A percentile compares a stretch with the other conserved stretches of the same genome.
phyloP scores from a whole-genome alignment of 1,140 invertebrate genomes.

The Meteorus sp. region DNA sequence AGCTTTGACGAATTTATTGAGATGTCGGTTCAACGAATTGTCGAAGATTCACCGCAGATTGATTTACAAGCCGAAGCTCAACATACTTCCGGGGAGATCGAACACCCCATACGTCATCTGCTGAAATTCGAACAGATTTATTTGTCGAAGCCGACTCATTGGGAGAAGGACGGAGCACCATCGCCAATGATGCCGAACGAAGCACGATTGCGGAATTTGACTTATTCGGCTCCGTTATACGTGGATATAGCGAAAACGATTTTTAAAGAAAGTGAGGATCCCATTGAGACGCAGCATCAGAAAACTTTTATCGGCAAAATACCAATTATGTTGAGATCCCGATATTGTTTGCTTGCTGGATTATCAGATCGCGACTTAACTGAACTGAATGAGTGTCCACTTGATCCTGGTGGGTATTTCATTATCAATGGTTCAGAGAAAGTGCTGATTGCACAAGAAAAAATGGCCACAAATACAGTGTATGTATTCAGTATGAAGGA shows the following conservation, averaged over 20 bases:
- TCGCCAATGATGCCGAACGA: conserved; percentile 99
- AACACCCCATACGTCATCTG: conserved; percentile 85
- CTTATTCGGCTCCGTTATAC: conserved; percentile 96
- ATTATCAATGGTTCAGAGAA: conserved; percentile 97
- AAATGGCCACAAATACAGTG: conserved; percentile 99
- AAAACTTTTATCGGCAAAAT: conserved; percentile 99
- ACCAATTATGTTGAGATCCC: conserved; percentile 97
- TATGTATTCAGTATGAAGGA: conserved; percentile 99
- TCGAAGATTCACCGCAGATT: conserved; percentile 97
- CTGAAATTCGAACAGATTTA: conserved; percentile 99
- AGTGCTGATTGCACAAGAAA: conserved; percentile 97
- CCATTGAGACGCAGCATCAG: conserved; percentile 88
- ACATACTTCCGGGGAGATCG: conserved; percentile 89
- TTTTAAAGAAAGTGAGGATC: conserved; percentile 86
- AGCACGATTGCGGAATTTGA: conserved; percentile 83
- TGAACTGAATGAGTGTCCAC: conserved; percentile 97
- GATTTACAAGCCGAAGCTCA: conserved; percentile 97
- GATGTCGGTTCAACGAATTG: conserved; percentile 98
- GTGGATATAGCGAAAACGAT: conserved; percentile 98
- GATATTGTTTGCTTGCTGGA: conserved; percentile 92
- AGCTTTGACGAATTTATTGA: conserved; percentile 99
- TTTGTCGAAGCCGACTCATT: conserved; percentile 97
- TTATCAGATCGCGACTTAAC: conserved; percentile 97
- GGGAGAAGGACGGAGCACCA: conserved; percentile 99
- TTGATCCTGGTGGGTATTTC: conserved; percentile 97